Evolutionary conservation across 2,888 invertebrate genomes (phyloP).

Genomic region (Pristionchus japonicus): DNA sequence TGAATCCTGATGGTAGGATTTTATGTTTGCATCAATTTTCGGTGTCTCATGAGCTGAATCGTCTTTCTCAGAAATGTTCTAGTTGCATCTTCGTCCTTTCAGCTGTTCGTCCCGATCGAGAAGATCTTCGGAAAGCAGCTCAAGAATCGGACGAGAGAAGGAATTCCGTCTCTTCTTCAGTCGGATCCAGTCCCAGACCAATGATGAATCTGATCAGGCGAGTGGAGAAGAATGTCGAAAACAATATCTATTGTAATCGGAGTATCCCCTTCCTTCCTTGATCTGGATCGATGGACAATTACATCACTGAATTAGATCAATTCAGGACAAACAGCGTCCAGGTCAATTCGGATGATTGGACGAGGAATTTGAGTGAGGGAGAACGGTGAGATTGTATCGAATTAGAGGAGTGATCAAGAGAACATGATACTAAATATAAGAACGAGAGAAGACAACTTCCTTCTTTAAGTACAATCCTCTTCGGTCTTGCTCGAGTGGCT

Average conservation of each 20-base stretch:
- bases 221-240: neutral
- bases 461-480: slow-evolving; percentile 57
- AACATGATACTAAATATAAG: too few species aligned
- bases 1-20: slow-evolving; percentile 69
- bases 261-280: too few species aligned
- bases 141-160: neutral
- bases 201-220: neutral
- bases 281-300: neutral
- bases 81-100: too few species aligned
- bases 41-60: too few species aligned
- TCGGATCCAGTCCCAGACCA: neutral
- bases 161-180: neutral
- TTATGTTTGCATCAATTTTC: too few species aligned
- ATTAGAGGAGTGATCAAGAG: neutral
- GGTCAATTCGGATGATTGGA: neutral
- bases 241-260: too few species aligned
- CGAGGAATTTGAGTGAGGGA: neutral
- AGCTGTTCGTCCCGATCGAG: slow-evolving; percentile 70
- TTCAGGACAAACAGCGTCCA: slow-evolving; percentile 19
- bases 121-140: neutral
- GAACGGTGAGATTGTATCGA: neutral
- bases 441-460: neutral
- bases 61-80: too few species aligned
- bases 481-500: slow-evolving; percentile 56
- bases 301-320: neutral